phyloP scores from a whole-genome alignment of 2,113 vertebrate species.

The Gnathonemus echidnorhynchus region DNA sequence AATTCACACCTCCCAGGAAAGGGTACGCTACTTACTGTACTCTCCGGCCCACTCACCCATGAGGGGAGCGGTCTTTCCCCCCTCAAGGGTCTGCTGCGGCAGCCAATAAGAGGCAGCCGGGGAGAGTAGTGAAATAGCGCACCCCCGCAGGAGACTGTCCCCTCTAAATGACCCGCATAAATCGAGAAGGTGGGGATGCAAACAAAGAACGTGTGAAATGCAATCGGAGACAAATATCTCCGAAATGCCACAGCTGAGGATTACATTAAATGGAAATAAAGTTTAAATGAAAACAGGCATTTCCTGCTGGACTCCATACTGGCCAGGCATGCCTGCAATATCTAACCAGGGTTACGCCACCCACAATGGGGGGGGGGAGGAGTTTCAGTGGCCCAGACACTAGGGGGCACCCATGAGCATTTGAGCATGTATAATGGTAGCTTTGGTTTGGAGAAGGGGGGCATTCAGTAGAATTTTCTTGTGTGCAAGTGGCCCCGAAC shows the following conservation, averaged over 20 bases:
- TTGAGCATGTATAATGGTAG: not conserved
- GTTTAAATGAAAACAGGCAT: not conserved
- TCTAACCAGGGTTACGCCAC: not conserved
- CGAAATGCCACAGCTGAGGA: not conserved
- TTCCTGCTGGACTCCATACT: not conserved
- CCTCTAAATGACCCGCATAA: not conserved
- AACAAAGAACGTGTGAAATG: not conserved
- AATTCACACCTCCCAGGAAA: conserved; percentile 23
- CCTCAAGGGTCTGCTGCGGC: not conserved
- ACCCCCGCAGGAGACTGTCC: not conserved
- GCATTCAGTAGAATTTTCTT: not conserved
- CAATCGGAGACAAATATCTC: not conserved
- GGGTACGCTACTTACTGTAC: not conserved
- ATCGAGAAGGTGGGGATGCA: not conserved
- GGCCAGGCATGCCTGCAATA: not conserved
- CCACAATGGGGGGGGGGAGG: not conserved
- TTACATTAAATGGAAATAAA: not conserved
- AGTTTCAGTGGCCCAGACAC: not conserved
- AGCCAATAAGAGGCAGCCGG: not conserved
- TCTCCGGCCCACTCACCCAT: not conserved
- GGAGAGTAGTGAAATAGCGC: not conserved
- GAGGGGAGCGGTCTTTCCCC: not conserved
- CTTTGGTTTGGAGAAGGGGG: not conserved
- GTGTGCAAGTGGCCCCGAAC: not conserved
- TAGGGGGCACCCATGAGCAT: not conserved